phyloP scores from a whole-genome alignment of 2,888 invertebrate genomes.

The Drosophila paracracens region DNA sequence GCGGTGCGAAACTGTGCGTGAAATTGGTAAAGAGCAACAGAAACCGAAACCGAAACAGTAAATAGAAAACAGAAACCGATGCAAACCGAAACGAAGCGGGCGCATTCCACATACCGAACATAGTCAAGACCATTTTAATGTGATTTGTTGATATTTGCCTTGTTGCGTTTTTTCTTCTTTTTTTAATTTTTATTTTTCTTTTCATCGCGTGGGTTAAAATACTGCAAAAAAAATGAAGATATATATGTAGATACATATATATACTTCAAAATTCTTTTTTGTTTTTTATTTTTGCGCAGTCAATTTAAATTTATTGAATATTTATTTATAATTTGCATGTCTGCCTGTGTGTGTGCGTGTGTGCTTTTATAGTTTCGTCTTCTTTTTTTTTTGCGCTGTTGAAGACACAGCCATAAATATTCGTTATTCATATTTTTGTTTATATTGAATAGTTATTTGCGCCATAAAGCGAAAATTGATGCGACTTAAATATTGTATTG shows the following conservation, averaged over 20 bases:
- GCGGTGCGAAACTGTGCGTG: slow-evolving; percentile 69
- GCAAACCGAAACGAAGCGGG: slow-evolving; percentile 33
- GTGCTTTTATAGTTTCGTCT: slow-evolving; percentile 32
- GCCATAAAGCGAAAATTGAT: slow-evolving; percentile 27
- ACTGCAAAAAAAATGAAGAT: slow-evolving; percentile 13
- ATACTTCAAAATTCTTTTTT: slow-evolving; percentile 13
- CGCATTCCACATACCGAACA: slow-evolving; percentile 43
- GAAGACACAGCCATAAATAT: slow-evolving; percentile 30
- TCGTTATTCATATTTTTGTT: slow-evolving; percentile 17
- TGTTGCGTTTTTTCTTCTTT: slow-evolving; percentile 9
- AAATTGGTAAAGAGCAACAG: slow-evolving; percentile 68
- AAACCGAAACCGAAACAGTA: slow-evolving; percentile 35
- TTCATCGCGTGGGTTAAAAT: slow-evolving; percentile 37
- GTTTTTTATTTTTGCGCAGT: slow-evolving; percentile 14
- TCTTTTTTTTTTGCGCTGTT: slow-evolving; percentile 6
- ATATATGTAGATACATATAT: not conserved
- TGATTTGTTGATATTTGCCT: slow-evolving; percentile 41
- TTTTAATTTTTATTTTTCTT: slow-evolving; percentile 23
- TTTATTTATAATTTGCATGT: slow-evolving; percentile 31
- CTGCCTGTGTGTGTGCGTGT: not conserved
- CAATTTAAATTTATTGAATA: slow-evolving; percentile 34
- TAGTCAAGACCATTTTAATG: slow-evolving; percentile 44
- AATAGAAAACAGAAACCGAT: slow-evolving; percentile 27
- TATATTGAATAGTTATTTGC: slow-evolving; percentile 37
- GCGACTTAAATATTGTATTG: slow-evolving; percentile 21